Percentiles rank a stretch among this genome's conserved stretches.
These are phyloP conservation scores for Acanthurus leucopareius DNA, from an alignment of 2,797 vertebrate genomes.

Conservation along the genomic window DNA sequence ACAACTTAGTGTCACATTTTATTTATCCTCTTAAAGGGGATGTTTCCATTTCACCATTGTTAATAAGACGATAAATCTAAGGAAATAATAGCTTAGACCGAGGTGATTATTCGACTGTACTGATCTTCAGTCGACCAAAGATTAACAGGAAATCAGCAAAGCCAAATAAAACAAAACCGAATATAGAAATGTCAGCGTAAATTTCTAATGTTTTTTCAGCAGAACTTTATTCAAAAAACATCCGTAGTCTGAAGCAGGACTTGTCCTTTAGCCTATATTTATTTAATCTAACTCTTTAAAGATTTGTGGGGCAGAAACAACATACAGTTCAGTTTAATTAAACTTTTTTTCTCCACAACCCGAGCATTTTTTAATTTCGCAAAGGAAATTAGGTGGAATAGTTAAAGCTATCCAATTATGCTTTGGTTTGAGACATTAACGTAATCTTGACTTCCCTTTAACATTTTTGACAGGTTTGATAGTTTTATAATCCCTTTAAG, in stretches of 20 bases:
- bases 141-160: background rate
- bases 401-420: background rate
- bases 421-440: background rate
- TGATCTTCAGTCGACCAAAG: background rate
- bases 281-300: background rate
- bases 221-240: background rate
- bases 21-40: constrained; percentile 65
- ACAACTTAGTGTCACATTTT: background rate
- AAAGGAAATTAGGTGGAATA: background rate
- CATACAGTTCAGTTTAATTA: background rate
- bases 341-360: background rate
- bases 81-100: background rate
- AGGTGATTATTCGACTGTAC: background rate
- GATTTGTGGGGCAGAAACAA: background rate
- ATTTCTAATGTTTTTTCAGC: background rate
- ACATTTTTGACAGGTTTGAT: background rate
- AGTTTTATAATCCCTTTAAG: constrained; percentile 3
- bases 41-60: constrained; percentile 33
- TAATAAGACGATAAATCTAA: background rate
- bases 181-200: background rate
- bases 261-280: background rate
- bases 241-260: rapidly evolving
- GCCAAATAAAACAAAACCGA: background rate
- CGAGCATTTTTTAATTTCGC: background rate
- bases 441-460: background rate